Base-by-base conservation (phyloP, 2,888 invertebrate species). In the Nebria brevicollis region DNA sequence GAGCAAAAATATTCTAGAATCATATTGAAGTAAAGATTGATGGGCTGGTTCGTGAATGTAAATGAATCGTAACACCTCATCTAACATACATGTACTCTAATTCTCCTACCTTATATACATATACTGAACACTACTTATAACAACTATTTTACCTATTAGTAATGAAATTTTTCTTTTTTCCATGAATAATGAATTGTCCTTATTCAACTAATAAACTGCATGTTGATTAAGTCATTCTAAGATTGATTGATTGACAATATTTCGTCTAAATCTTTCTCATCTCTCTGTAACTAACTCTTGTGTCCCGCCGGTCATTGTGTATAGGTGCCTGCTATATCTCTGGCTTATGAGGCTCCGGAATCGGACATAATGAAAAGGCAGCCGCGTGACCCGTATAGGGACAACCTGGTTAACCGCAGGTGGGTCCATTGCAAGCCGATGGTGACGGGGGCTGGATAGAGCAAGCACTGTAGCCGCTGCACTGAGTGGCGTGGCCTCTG, bases 371-470 rank as follows among this genome's bases (percentile, higher is more conserved):
- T 98, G 98, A 98, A 98, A 95, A 95, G 98, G 91, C 96, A 96
- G 93, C 98, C 98, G 89, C 95, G 98, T 93, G 95, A 98, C 93
- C 97, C 98, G 90, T 95, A 96, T 93, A 95, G 95, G 92, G 98
- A 98, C 94, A 98, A 98, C 94, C 95, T 98, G 93, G 98, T 98
- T 91, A 98, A 98, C 93, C 96, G 96, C 95, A 97, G 98, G 97
- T 97, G 93, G 93, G 94, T 92, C 54, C 89, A 87, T 86, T 85
- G 85, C 70, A 68, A 80, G 79, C 80, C 75, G 72, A 54, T 75
- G 75, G 41, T 34, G 72, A 25, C 78, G 73, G 66, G 8, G 78
- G 66, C 65, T 72, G 78, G 66, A 65, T 79, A 80, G 75, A 54
- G 54, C 54, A 54, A 80, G 80, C 80, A 80, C 80, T 80, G 80